Evolutionary conservation across 2,888 invertebrate species (phyloP), one percentile per base, ranked within the genome.

Genomic region (Chymomyza fuscimana): DNA sequence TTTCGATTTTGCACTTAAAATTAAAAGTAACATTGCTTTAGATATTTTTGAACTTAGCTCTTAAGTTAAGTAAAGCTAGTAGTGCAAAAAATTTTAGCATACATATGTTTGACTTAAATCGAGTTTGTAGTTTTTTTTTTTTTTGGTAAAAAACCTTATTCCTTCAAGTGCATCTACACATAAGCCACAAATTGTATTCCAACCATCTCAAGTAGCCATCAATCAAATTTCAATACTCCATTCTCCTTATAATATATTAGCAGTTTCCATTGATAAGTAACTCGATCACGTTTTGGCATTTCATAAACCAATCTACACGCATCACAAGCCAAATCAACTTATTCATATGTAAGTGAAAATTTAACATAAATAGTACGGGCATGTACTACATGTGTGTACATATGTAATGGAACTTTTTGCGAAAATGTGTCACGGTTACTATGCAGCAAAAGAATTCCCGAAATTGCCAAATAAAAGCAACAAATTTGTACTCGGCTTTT

Each of bases 401-500:
- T 12, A 46, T 46, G 40, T 46, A 58, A 58, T 1, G 22, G 9
- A 22, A 22, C 22, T 22, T 19, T 22, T 4, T 32, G 36, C 19
- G 62, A 65, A 80, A 69, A n/a, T 70, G 67, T 66, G 40, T 46
- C 40, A 74, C 51, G 66, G 75, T 66, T 65, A 50, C 16, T 52
- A 58, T 58, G 65, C 67, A 67, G 67, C 69, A 71, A 74, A 69
- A 36, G 60, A 77, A 73, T 68, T 74, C 69, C 6, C 40, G 60
- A 32, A 73, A 83, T 70, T 67, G 69, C 58, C 69, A 72, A 66
- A 85, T 85, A 82, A 80, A 62, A 69, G 86, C 70, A 68, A 71
- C 73, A 75, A 76, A 78, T 74, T 65, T 76, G 12, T 60, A 52
- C 7, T 36, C 29, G 36, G 56, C 70, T 63, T 65, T 56, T 32